Conservation (phyloP, 2,888 invertebrate species). For the Drosophila hamatofila region DNA sequence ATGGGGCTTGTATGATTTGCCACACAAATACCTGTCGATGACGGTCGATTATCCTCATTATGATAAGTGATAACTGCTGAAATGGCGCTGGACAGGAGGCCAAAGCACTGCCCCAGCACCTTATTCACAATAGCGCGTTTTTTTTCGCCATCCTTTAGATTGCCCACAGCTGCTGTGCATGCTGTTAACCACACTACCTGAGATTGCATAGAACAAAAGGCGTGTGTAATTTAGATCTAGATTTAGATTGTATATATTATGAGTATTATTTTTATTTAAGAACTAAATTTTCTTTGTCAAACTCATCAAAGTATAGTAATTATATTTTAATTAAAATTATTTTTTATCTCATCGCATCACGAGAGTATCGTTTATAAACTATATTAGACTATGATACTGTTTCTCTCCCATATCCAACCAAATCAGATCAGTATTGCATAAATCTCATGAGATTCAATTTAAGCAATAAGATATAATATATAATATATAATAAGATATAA, state of each 20-base stretch:
- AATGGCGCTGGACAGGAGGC: slow-evolving; percentile 95
- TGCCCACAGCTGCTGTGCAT: slow-evolving; percentile 94
- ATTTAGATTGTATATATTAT: no score
- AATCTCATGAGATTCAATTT: neutral
- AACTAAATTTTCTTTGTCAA: neutral
- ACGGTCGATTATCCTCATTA: slow-evolving; percentile 93
- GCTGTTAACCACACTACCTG: slow-evolving; percentile 95
- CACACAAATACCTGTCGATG: slow-evolving; percentile 93
- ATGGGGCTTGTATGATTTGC: slow-evolving; percentile 99
- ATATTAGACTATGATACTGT: neutral
- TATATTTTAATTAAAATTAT: neutral
- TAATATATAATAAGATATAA: no score
- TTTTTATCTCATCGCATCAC: neutral
- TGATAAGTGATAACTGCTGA: slow-evolving; percentile 95
- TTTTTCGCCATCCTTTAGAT: slow-evolving; percentile 91
- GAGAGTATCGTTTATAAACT: neutral
- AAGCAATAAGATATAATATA: neutral
- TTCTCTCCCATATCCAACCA: neutral
- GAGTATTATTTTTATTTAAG: neutral
- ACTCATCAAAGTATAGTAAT: neutral
- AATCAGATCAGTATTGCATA: neutral
- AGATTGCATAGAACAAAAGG: slow-evolving; percentile 71
- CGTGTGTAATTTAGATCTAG: slow-evolving; percentile 31
- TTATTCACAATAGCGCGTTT: slow-evolving; percentile 93
- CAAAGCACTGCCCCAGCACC: slow-evolving; percentile 95